Evolutionary conservation across 1,140 invertebrate species (phyloP).

Genomic region (Meloidogyne chitwoodi): DNA sequence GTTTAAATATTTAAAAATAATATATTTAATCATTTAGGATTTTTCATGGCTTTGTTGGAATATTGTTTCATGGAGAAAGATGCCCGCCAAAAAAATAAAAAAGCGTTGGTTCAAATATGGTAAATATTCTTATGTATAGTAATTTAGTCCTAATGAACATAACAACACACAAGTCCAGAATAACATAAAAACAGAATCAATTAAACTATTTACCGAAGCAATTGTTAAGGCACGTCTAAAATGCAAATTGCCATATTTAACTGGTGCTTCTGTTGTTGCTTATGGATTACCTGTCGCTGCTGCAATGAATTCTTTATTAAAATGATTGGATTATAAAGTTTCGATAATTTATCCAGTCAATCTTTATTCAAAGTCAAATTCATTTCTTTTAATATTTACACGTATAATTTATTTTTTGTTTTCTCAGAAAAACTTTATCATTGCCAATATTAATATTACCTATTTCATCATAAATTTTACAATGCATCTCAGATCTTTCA

Average conservation of each 20-base stretch:
- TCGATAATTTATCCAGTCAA: not conserved
- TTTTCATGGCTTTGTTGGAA: conserved; percentile 41
- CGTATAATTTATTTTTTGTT: not conserved
- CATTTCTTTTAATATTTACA: not conserved
- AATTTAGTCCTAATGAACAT: not conserved
- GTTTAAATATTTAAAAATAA: not conserved
- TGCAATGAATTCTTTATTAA: not conserved
- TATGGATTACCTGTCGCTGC: conserved; percentile 44
- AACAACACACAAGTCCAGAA: not conserved
- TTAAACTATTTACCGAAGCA: conserved; percentile 39
- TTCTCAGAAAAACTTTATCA: not conserved
- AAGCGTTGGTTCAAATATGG: not conserved
- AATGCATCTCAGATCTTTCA: not conserved
- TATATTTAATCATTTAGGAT: conserved; percentile 22
- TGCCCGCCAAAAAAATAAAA: not conserved
- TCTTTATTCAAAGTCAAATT: not conserved
- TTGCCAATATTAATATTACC: not conserved
- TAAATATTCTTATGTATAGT: not conserved
- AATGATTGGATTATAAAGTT: not conserved
- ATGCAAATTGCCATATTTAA: conserved; percentile 47
- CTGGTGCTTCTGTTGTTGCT: conserved; percentile 48
- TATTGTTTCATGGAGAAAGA: conserved; percentile 28
- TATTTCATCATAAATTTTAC: not conserved
- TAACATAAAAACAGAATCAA: conserved; percentile 17
- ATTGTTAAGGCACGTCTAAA: conserved; percentile 37